Base-by-base conservation (phyloP, 2,797 vertebrate genomes). In the Protosalanx chinensis region DNA sequence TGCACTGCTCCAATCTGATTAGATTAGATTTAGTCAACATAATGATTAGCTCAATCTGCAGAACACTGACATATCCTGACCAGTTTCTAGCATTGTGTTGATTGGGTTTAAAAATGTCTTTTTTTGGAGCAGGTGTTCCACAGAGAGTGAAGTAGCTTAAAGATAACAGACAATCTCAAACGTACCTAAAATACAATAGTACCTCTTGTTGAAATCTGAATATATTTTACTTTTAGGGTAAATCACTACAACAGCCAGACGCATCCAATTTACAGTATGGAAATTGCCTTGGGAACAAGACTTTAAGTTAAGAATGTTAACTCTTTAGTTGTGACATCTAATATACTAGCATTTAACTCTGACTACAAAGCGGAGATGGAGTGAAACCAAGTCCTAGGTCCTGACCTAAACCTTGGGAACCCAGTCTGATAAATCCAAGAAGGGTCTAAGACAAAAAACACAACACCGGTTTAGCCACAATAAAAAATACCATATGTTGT, bases 1-100 rank as follows among this genome's bases (percentile, higher is more conserved):
- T 89, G 5, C 87, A 84, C 81, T 87, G 88, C 87, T 89, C 82
- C 84, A 72, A 84, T 76, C 81, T 81, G 66, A 83, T 78, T 56
- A 6, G 51, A 56, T 56, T 56, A 5, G n/a, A 56, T 56, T 13
- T 46, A 46, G 41, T 46, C 41, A 12, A 46, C 2, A 12, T 56
- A n/a, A 56, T 56, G 18, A 56, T 16, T 56, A n/a, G 18, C 18
- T 56, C 51, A n/a, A n/a, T 56, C 4, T 18, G 51, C 51, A 56
- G 18, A n/a, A 56, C 51, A 56, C 51, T 56, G 51, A n/a, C 51
- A 16, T 56, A 56, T 72, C 72, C 73, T 72, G 62, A 76, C 75
- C 53, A 66, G 74, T 80, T 30, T 66, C 3, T 27, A 65, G 10
- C 41, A 46, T 65, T 65, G 37, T 23, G n/a, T 27, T 51, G 13